These are phyloP conservation scores for Priocnemis perturbator DNA, from an alignment of 2,888 invertebrate species.

Conservation along the genomic window DNA sequence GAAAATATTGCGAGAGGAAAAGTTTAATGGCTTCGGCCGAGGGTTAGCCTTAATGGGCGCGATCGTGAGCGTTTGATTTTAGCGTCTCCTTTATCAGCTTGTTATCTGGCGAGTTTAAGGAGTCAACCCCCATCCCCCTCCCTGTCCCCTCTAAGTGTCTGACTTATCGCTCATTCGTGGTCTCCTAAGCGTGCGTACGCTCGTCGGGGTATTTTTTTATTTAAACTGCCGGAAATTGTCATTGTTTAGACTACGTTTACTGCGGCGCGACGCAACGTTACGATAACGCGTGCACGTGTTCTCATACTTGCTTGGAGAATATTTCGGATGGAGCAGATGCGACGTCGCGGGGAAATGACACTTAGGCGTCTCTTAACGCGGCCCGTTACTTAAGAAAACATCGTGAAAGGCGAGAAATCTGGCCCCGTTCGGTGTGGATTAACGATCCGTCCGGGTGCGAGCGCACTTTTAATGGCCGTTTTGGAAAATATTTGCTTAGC, in stretches of 20 bases:
- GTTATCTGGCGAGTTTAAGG: conserved; percentile 28
- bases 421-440: conserved; percentile 28
- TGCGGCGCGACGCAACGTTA: no score
- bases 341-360: conserved; percentile 30
- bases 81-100: conserved; percentile 45
- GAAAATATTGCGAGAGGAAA: conserved; percentile 44
- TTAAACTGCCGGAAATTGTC: no score
- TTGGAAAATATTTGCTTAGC: conserved; percentile 45
- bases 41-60: conserved; percentile 40
- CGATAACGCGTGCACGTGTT: conserved; percentile 30
- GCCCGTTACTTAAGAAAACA: conserved; percentile 47
- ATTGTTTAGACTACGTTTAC: no score
- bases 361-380: conserved; percentile 23
- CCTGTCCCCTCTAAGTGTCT: conserved; percentile 12
- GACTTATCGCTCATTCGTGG: conserved; percentile 15
- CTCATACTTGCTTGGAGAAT: conserved; percentile 18
- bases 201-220: no score
- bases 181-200: no score
- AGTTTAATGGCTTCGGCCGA: conserved; percentile 43
- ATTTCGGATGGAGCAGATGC: conserved; percentile 27
- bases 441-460: conserved; percentile 29
- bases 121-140: not conserved
- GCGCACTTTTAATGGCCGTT: conserved; percentile 26
- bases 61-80: conserved; percentile 38
- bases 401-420: conserved; percentile 35